Conservation (phyloP, 2,888 invertebrate genomes). For the Leucophora obtusa region DNA sequence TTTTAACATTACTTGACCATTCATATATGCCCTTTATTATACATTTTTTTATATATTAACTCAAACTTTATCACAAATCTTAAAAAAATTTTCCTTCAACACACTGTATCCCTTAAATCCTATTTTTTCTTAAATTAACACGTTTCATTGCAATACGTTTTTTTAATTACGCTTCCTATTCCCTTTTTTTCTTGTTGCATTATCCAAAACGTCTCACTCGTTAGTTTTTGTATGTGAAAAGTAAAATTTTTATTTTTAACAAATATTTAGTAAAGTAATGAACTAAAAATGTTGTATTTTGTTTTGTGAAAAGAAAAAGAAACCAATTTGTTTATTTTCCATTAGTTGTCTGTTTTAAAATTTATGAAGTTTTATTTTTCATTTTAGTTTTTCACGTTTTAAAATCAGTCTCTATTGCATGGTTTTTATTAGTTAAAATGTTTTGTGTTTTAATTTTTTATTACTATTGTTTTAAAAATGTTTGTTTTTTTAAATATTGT, state of each 20-base stretch:
- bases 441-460: slow-evolving; percentile 26
- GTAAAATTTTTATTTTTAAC: slow-evolving; percentile 41
- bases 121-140: slow-evolving; percentile 51
- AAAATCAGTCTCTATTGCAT: slow-evolving; percentile 79
- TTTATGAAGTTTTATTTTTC: slow-evolving; percentile 31
- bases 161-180: slow-evolving; percentile 47
- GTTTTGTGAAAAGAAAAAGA: slow-evolving; percentile 1
- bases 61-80: slow-evolving; percentile 65
- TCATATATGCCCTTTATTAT: neutral
- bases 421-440: slow-evolving; percentile 67
- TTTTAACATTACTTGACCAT: slow-evolving; percentile 10
- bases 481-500: slow-evolving; percentile 57
- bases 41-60: slow-evolving; percentile 24
- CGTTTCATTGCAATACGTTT: slow-evolving; percentile 59
- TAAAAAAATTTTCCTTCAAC: slow-evolving; percentile 53
- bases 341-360: slow-evolving; percentile 23
- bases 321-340: slow-evolving; percentile 49
- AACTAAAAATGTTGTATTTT: slow-evolving; percentile 11
- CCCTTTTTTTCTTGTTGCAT: slow-evolving; percentile 50
- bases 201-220: slow-evolving; percentile 63
- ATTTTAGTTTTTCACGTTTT: slow-evolving; percentile 37
- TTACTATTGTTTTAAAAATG: slow-evolving; percentile 62
- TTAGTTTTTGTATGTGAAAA: slow-evolving; percentile 50
- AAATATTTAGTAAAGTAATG: slow-evolving; percentile 9
- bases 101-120: slow-evolving; percentile 33